phyloP scores from a whole-genome alignment of 2,888 invertebrate species.

The Eucriotettix oculatus region DNA sequence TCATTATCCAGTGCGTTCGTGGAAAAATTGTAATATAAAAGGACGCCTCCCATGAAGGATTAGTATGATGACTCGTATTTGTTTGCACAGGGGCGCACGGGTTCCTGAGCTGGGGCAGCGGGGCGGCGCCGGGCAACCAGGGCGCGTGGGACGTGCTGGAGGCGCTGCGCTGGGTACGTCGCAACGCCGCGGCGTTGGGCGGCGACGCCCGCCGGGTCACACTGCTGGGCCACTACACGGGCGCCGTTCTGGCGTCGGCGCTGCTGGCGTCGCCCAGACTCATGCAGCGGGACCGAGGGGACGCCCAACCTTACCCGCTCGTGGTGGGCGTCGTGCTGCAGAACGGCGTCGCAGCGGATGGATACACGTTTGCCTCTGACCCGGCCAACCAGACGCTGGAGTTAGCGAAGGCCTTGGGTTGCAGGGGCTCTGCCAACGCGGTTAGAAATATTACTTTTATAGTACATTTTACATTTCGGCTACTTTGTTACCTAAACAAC shows the following conservation, averaged over 20 bases:
- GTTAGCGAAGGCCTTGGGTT: background rate
- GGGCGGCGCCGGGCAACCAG: slow-evolving; percentile 19
- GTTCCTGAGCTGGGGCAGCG: slow-evolving; percentile 18
- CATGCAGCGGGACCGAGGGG: background rate
- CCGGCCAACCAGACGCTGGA: background rate
- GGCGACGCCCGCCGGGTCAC: slow-evolving; percentile 20
- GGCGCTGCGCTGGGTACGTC: slow-evolving; percentile 21
- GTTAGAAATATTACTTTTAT: background rate
- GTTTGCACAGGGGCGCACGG: slow-evolving; percentile 18
- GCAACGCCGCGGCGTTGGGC: slow-evolving; percentile 19
- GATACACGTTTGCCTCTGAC: background rate
- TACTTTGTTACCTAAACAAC: too few species aligned
- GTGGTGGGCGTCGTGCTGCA: background rate
- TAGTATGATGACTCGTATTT: too few species aligned
- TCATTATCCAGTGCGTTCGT: too few species aligned
- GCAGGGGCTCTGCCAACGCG: background rate
- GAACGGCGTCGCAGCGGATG: background rate
- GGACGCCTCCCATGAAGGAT: too few species aligned
- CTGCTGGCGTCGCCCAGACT: slow-evolving; percentile 12
- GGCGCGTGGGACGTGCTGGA: slow-evolving; percentile 21
- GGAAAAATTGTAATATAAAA: too few species aligned
- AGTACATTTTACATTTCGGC: too few species aligned
- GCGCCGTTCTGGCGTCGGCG: slow-evolving; percentile 19
- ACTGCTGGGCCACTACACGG: slow-evolving; percentile 20
- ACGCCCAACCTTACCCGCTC: background rate